These are phyloP conservation scores for Peromyscus eremicus DNA, from an alignment of 2,797 vertebrate genomes.

Conservation along the genomic window DNA sequence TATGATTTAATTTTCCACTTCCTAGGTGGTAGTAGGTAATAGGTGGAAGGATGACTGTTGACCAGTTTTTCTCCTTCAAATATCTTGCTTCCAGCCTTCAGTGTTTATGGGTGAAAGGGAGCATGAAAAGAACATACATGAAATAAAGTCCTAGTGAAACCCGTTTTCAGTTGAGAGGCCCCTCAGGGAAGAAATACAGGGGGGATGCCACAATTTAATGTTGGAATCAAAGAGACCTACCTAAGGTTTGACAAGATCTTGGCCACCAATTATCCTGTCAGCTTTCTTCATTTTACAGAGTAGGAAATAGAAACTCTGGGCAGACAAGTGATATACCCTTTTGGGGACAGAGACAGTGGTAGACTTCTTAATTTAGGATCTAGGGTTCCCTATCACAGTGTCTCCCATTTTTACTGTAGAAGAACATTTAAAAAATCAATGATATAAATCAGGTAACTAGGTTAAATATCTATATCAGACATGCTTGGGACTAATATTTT, in stretches of 20 bases:
- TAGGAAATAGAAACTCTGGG: not conserved
- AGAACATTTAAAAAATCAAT: not conserved
- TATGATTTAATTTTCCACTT: slow-evolving; percentile 65
- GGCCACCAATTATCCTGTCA: not conserved
- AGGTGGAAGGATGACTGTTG: slow-evolving; percentile 44
- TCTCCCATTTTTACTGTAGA: not conserved
- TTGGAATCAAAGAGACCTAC: slow-evolving; percentile 47
- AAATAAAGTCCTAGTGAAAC: slow-evolving; percentile 53
- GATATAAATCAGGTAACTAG: not conserved
- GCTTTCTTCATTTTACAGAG: slow-evolving; percentile 15
- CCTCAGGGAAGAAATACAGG: slow-evolving; percentile 38
- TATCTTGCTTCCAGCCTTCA: not conserved
- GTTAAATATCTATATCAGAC: not conserved
- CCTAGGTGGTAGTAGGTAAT: slow-evolving; percentile 29
- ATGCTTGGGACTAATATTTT: not conserved
- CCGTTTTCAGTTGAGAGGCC: not conserved
- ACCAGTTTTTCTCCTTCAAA: slow-evolving; percentile 49
- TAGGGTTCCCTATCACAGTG: no score
- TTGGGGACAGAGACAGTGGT: not conserved
- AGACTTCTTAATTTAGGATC: not conserved
- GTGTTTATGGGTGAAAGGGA: not conserved
- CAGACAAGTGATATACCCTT: not conserved
- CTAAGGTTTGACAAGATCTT: not conserved
- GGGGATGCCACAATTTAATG: not conserved
- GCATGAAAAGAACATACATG: slow-evolving; percentile 53